Conservation (phyloP, 2,888 invertebrate genomes). For the Conops quadrifasciatus region DNA sequence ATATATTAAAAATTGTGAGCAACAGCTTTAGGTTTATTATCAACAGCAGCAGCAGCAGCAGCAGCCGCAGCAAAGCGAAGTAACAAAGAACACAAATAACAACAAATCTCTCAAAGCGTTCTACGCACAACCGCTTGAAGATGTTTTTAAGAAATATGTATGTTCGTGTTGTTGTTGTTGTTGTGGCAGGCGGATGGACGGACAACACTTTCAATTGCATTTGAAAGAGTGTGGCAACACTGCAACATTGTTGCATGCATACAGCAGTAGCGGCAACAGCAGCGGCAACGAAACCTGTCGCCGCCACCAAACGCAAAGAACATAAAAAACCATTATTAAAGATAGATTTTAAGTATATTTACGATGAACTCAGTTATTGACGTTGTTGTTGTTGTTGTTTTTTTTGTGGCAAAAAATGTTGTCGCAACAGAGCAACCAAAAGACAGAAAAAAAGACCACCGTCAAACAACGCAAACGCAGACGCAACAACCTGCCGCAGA, state of each 20-base stretch:
- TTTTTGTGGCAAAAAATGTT: not conserved
- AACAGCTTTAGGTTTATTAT: not conserved
- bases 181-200: not conserved
- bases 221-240: conserved; percentile 13
- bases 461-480: not conserved
- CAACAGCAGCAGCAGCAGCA: not conserved
- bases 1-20: conserved; percentile 16
- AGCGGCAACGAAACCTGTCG: not conserved
- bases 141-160: not conserved
- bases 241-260: conserved; percentile 12
- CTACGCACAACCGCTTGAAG: conserved; percentile 1
- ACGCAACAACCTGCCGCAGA: not conserved
- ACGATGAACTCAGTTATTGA: not conserved
- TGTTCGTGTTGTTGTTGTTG: not conserved
- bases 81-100: too few species aligned
- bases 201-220: not conserved
- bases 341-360: not conserved
- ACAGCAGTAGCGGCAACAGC: not conserved
- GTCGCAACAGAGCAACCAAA: not conserved
- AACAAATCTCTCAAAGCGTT: conserved; percentile 1
- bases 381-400: conserved; percentile 11
- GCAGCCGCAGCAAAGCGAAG: too few species aligned
- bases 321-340: not conserved
- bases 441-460: not conserved
- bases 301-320: not conserved